Conservation (phyloP, 2,888 invertebrate genomes). For the Digitonthophagus gazella region DNA sequence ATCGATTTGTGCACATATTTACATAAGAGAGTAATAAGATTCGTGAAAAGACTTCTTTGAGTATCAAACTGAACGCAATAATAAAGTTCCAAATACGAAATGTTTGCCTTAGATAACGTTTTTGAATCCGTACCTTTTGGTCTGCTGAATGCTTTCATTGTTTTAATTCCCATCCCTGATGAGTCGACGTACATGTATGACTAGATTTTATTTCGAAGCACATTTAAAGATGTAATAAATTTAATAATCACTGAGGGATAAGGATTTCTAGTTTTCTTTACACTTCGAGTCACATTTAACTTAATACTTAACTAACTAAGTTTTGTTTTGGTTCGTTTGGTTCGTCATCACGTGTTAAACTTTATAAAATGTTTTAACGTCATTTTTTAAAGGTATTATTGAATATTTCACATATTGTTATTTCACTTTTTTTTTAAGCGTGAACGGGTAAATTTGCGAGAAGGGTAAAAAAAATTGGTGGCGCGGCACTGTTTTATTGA, state of each 20-base stretch:
- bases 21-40: background rate
- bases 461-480: background rate
- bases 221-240: conserved; percentile 11
- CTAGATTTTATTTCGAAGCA: conserved; percentile 40
- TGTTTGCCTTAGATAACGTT: background rate
- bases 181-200: conserved; percentile 60
- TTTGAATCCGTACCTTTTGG: conserved; percentile 63
- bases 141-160: conserved; percentile 84
- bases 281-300: background rate
- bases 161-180: conserved; percentile 83
- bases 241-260: background rate
- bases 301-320: background rate
- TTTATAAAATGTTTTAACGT: too few species aligned
- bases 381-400: too few species aligned
- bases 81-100: background rate
- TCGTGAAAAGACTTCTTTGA: background rate
- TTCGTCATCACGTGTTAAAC: too few species aligned
- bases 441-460: too few species aligned
- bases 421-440: too few species aligned
- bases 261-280: background rate
- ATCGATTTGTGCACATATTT: background rate
- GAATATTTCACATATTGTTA: too few species aligned
- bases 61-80: background rate
- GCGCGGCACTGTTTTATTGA: background rate
- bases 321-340: too few species aligned